A percentile compares a stretch with the other conserved stretches of the same genome.
phyloP scores from a whole-genome alignment of 2,888 invertebrate genomes.

The Muscina levida region DNA sequence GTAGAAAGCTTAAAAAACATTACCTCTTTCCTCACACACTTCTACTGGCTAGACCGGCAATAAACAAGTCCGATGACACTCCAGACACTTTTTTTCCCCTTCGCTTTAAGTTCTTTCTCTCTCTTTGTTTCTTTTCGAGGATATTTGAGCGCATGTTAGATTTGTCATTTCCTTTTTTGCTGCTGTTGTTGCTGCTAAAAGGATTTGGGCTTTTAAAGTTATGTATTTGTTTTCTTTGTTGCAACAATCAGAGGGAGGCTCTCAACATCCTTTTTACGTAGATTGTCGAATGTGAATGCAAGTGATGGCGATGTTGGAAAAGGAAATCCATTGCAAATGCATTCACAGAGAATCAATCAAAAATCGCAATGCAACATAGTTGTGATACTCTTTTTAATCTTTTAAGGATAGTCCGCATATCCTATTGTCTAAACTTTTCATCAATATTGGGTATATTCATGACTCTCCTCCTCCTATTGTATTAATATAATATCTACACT shows the following conservation, averaged over 20 bases:
- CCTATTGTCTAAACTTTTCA: too few relatives aligned
- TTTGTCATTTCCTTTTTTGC: background rate
- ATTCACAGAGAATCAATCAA: slow-evolving; percentile 1
- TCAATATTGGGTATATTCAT: too few relatives aligned
- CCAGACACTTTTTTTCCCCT: background rate
- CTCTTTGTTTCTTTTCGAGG: too few relatives aligned
- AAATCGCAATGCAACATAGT: background rate
- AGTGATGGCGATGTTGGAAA: background rate
- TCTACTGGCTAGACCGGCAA: slow-evolving; percentile 8
- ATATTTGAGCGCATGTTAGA: background rate
- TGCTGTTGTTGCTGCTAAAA: background rate
- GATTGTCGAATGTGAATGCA: slow-evolving; percentile 3
- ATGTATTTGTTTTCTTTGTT: slow-evolving; percentile 18
- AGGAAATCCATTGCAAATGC: background rate
- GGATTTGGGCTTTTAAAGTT: slow-evolving; percentile 24
- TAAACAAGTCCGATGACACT: slow-evolving; percentile 17
- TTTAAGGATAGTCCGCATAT: too few relatives aligned
- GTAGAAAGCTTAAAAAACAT: too few relatives aligned
- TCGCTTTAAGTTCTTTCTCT: too few relatives aligned
- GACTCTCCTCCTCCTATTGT: too few relatives aligned
- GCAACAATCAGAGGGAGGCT: background rate
- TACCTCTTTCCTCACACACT: background rate
- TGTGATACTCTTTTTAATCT: slow-evolving; percentile 9
- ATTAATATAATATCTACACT: too few relatives aligned
- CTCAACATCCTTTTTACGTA: background rate